Evolutionary conservation across 2,888 invertebrate genomes (phyloP), one percentile per base, ranked within the genome.

Genomic region (Graphium colonna): DNA sequence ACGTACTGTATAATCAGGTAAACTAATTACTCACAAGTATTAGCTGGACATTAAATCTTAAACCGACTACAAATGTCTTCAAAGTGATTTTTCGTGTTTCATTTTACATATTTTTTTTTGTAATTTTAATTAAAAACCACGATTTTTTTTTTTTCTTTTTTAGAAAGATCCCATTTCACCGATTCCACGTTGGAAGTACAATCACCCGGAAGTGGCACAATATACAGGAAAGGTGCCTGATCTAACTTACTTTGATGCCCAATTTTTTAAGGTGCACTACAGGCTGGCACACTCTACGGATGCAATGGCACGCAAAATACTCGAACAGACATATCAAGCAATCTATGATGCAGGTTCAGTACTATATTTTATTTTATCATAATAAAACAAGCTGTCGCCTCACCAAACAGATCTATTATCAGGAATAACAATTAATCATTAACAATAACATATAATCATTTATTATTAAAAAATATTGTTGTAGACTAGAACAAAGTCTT

Each of bases 271-370:
- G 18, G 91, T 94, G 3, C 92, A 93, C 67, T 92, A 90, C 56
- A 91, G 92, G 48, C 93, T 94, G 60, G 92, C 91, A 0, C 57
- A 59, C 43, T 61, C 52, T 26, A 82, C 80, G 79, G 82, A 82
- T 46, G 56, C 75, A 0, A 93, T 94, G 88, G 91, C 92, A 0
- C 83, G 95, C 39, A 90, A 95, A 58, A 71, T 95, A 17, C 84
- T 95, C 48, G 96, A 94, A 73, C 91, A 92, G 8, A 89, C 93
- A 0, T 94, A 92, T 67, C 94, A 95, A 71, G 94, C 93, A 38
- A 91, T 94, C 45, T 90, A 94, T 49, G 95, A 95, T 82, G 92
- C 95, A 42, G 92, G 92, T 61, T 64, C 63, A 61, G 41, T 36
- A 36, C 12, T 10, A 26, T 15, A 55, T 39, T 51, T 21, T 45